phyloP scores from a whole-genome alignment of 2,797 vertebrate species.

The Dallia pectoralis region DNA sequence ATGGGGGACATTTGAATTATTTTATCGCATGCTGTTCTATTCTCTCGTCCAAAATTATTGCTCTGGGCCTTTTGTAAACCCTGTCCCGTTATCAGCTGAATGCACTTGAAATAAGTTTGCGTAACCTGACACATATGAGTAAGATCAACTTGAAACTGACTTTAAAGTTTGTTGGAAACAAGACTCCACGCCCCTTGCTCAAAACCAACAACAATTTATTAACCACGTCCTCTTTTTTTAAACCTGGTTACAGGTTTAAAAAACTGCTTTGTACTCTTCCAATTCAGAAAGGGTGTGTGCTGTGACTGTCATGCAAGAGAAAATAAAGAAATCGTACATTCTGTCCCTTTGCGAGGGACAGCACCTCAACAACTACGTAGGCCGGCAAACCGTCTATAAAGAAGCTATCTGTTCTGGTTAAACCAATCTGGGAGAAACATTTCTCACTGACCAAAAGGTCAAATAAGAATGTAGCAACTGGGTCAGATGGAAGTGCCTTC shows the following conservation, averaged over 20 bases:
- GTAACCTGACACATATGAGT: background rate
- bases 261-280: too few species aligned
- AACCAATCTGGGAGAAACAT: background rate
- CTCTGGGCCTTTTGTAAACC: background rate
- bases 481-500: background rate
- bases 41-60: background rate
- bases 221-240: too few species aligned
- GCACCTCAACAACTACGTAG: background rate
- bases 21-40: background rate
- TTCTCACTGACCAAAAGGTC: background rate
- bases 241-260: too few species aligned
- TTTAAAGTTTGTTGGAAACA: background rate
- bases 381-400: background rate
- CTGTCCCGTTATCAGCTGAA: background rate
- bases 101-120: background rate
- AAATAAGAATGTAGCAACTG: background rate
- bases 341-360: background rate
- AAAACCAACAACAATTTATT: background rate
- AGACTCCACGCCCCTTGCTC: background rate
- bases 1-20: background rate
- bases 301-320: too few species aligned
- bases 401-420: background rate
- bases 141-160: background rate
- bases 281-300: too few species aligned
- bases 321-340: too few species aligned